These are phyloP conservation scores for Marmota monax DNA, from an alignment of 2,113 vertebrate genomes.

Conservation along the genomic window DNA sequence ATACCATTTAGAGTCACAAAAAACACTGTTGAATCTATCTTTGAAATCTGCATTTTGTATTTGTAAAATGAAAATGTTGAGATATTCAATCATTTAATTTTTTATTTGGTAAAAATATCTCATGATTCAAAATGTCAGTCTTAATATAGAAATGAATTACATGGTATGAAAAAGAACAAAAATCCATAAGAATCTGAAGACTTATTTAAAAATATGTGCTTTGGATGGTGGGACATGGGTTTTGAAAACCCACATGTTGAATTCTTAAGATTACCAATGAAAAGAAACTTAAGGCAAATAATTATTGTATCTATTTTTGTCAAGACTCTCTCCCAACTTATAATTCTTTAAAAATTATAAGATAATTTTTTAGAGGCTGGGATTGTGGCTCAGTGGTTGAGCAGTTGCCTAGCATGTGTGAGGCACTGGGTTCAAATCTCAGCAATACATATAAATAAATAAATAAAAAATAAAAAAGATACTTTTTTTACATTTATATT, in stretches of 20 bases:
- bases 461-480: neutral
- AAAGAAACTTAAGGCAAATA: slow-evolving; percentile 65
- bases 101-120: slow-evolving; percentile 82
- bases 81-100: slow-evolving; percentile 84
- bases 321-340: neutral
- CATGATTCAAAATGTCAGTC: slow-evolving; percentile 83
- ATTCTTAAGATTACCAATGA: slow-evolving; percentile 56
- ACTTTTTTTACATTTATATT: too few species aligned
- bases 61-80: slow-evolving; percentile 85
- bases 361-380: too few species aligned
- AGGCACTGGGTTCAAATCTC: too few species aligned
- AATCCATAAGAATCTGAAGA: slow-evolving; percentile 51
- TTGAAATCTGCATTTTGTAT: slow-evolving; percentile 84
- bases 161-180: slow-evolving; percentile 74
- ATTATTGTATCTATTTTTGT: slow-evolving; percentile 31
- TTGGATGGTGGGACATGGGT: neutral
- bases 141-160: slow-evolving; percentile 83
- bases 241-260: slow-evolving; percentile 60
- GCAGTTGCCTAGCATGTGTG: too few species aligned
- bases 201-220: slow-evolving; percentile 64
- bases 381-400: too few species aligned
- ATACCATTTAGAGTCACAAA: slow-evolving; percentile 83
- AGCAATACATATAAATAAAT: too few species aligned
- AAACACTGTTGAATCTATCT: slow-evolving; percentile 82
- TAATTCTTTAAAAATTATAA: slow-evolving; percentile 32